These are phyloP conservation scores for Meteorus cinctellus DNA, from an alignment of 2,888 invertebrate genomes.

Conservation along the genomic window DNA sequence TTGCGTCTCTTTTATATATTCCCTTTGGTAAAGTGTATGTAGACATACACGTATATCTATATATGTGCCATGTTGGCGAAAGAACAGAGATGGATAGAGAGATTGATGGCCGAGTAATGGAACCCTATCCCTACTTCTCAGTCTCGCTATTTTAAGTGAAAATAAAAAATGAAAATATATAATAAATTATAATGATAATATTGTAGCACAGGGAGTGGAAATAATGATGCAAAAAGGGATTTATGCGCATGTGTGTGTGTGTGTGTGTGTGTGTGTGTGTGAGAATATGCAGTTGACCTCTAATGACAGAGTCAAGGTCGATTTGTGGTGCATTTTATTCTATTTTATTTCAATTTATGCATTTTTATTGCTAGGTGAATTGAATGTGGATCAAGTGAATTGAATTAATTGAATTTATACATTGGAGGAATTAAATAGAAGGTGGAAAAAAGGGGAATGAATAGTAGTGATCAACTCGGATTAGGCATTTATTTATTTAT, in stretches of 20 bases:
- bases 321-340: neutral
- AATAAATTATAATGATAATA: conserved; percentile 9
- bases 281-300: neutral
- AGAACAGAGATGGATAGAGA: conserved; percentile 41
- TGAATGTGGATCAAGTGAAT: neutral
- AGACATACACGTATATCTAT: neutral
- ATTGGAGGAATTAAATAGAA: too few relatives aligned
- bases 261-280: neutral
- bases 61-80: conserved; percentile 18
- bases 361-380: neutral
- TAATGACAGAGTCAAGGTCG: neutral
- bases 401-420: neutral
- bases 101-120: conserved; percentile 65
- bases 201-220: neutral
- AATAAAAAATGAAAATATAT: conserved; percentile 4
- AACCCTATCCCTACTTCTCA: conserved; percentile 52
- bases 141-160: conserved; percentile 36
- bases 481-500: neutral
- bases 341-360: neutral
- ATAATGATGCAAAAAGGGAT: neutral
- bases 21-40: conserved; percentile 4
- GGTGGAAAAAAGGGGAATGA: neutral
- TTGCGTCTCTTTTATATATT: conserved; percentile 29
- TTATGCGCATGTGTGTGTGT: neutral
- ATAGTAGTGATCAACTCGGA: neutral